These are phyloP conservation scores for Ernsta delagoae DNA, from an alignment of 2,888 invertebrate species.

Conservation along the genomic window DNA sequence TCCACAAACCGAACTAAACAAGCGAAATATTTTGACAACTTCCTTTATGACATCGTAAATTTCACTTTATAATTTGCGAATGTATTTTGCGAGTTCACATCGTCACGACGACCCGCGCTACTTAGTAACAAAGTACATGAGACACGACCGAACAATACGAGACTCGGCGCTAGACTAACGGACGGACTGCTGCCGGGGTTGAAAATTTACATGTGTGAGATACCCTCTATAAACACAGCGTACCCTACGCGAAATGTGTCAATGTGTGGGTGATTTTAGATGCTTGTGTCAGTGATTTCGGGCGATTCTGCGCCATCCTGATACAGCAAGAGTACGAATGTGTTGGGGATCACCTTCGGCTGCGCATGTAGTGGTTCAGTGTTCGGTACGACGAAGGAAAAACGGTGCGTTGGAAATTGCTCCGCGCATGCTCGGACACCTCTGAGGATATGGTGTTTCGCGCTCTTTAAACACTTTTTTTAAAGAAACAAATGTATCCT, in stretches of 20 bases:
- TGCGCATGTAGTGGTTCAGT: slow-evolving; percentile 55
- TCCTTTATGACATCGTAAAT: slow-evolving; percentile 30
- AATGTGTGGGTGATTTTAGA: slow-evolving; percentile 61
- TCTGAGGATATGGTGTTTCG: slow-evolving; percentile 63
- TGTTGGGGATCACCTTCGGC: slow-evolving; percentile 65
- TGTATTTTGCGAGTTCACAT: slow-evolving; percentile 42
- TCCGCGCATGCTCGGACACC: slow-evolving; percentile 62
- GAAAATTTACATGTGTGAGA: slow-evolving; percentile 55
- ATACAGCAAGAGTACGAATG: slow-evolving; percentile 50
- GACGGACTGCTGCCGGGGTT: slow-evolving; percentile 67
- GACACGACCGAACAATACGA: slow-evolving; percentile 37
- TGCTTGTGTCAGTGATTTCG: slow-evolving; percentile 60
- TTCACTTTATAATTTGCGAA: slow-evolving; percentile 36
- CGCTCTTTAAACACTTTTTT: slow-evolving; percentile 65
- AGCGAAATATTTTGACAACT: slow-evolving; percentile 11
- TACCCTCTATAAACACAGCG: slow-evolving; percentile 48
- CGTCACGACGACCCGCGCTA: slow-evolving; percentile 38
- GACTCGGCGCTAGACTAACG: slow-evolving; percentile 56
- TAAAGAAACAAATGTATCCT: slow-evolving; percentile 50
- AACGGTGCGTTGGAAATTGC: slow-evolving; percentile 47
- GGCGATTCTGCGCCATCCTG: slow-evolving; percentile 49
- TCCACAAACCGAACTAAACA: slow-evolving; percentile 38
- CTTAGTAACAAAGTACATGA: slow-evolving; percentile 14
- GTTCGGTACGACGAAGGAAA: slow-evolving; percentile 59
- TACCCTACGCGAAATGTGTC: slow-evolving; percentile 40